Conservation (phyloP, 1,140 invertebrate species). For the Scaptomyza montana region DNA sequence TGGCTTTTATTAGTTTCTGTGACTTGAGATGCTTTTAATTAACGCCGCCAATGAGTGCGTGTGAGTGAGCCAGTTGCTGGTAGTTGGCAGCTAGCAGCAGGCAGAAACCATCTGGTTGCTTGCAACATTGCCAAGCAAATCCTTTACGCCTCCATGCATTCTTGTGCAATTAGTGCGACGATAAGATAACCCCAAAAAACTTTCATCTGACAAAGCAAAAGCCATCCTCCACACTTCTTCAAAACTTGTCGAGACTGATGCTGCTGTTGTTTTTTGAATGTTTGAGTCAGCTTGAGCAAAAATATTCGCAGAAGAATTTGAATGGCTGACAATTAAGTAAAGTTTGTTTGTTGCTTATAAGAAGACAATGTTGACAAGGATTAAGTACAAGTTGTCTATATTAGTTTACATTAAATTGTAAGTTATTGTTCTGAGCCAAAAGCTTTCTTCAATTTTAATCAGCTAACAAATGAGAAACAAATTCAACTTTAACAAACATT, state of each 20-base stretch:
- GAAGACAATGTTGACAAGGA: not conserved
- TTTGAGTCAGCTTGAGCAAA: not conserved
- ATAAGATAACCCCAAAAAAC: conserved; percentile 40
- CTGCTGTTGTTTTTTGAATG: conserved; percentile 1
- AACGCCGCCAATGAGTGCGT: conserved; percentile 38
- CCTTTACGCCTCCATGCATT: conserved; percentile 42
- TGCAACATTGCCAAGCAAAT: conserved; percentile 17
- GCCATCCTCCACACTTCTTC: conserved; percentile 29
- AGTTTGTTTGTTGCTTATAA: not conserved
- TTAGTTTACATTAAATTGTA: not conserved
- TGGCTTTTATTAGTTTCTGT: conserved; percentile 48
- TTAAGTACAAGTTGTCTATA: not conserved
- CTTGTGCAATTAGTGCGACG: conserved; percentile 46
- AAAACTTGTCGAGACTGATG: conserved; percentile 11
- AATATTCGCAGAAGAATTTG: not conserved
- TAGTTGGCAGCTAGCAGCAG: not conserved
- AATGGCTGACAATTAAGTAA: conserved; percentile 5
- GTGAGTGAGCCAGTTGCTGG: not conserved
- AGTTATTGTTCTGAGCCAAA: not conserved
- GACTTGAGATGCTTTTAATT: conserved; percentile 50
- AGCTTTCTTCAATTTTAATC: not conserved
- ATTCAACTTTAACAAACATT: not conserved
- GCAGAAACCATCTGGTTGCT: too few relatives aligned
- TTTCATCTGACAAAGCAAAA: conserved; percentile 42
- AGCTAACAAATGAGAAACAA: not conserved